Evolutionary conservation across 2,113 vertebrate genomes (phyloP).

Genomic region (Meleagris gallopavo): DNA sequence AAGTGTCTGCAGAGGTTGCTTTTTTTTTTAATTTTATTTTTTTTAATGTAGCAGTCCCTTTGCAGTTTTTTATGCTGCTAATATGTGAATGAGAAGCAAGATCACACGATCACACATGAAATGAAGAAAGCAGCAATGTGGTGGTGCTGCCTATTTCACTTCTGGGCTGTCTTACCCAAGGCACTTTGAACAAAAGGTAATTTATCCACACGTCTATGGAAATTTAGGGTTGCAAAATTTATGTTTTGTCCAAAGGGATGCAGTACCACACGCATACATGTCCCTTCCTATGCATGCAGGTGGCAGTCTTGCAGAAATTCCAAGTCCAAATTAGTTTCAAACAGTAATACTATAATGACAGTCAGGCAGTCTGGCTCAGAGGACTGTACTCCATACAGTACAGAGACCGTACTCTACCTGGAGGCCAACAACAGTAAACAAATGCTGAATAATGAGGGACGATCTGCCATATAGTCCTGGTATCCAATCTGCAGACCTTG

Average conservation of each 20-base stretch:
- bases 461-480: not conserved
- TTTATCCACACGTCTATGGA: not conserved
- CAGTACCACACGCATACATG: not conserved
- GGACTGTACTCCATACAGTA: too few relatives aligned
- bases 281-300: not conserved
- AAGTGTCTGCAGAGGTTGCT: not conserved
- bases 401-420: too few relatives aligned
- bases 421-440: not conserved
- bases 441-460: not conserved
- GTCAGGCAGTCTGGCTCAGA: not conserved
- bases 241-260: not conserved
- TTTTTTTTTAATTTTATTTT: not conserved
- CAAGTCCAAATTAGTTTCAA: not conserved
- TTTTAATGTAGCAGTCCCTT: not conserved
- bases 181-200: not conserved
- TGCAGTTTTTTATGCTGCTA: fast-evolving
- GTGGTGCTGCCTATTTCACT: not conserved
- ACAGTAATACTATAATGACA: not conserved
- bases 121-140: not conserved
- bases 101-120: fast-evolving
- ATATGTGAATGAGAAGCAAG: not conserved
- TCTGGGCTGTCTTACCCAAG: fast-evolving
- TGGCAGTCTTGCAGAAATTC: not conserved
- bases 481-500: not conserved
- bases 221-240: not conserved